A percentile compares a stretch with the other conserved stretches of the same genome.
These are phyloP conservation scores for Leptopilina drosophilae DNA, from an alignment of 2,888 invertebrate genomes.

Conservation along the genomic window DNA sequence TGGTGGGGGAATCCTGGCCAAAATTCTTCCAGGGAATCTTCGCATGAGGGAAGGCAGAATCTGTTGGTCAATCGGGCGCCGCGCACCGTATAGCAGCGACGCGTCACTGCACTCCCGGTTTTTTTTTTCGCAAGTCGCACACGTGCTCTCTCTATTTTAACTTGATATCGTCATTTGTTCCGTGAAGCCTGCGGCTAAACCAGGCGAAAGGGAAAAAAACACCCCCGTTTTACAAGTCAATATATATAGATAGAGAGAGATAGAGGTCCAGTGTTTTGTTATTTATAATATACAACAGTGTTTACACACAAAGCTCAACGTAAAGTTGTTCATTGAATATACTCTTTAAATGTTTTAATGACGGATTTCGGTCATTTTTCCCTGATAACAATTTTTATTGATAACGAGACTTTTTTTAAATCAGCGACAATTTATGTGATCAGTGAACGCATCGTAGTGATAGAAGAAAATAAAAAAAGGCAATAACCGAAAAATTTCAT, in stretches of 20 bases:
- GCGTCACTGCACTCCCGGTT: slow-evolving; percentile 74
- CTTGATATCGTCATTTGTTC: slow-evolving; percentile 27
- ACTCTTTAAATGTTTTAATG: background rate
- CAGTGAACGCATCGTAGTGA: slow-evolving; percentile 21
- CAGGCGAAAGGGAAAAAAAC: slow-evolving; percentile 54
- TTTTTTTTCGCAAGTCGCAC: slow-evolving; percentile 65
- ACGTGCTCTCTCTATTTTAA: slow-evolving; percentile 68
- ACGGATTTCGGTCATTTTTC: background rate
- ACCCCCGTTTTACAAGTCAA: slow-evolving; percentile 8
- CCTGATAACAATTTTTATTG: too few species aligned
- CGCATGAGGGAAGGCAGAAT: slow-evolving; percentile 74
- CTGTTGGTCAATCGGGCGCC: slow-evolving; percentile 76
- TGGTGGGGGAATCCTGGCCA: slow-evolving; percentile 63
- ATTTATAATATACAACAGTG: too few species aligned
- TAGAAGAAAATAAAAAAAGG: background rate
- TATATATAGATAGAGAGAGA: background rate
- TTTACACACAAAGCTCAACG: background rate
- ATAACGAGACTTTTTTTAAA: background rate
- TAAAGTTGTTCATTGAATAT: too few species aligned
- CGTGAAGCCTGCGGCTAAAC: slow-evolving; percentile 48
- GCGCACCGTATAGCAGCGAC: slow-evolving; percentile 74
- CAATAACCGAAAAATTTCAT: too few species aligned
- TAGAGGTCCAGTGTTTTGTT: too few species aligned
- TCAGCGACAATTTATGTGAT: background rate
- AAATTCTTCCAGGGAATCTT: slow-evolving; percentile 70